Base-by-base conservation (phyloP, 1,140 invertebrate species). In the Leptopilina clavipes region DNA sequence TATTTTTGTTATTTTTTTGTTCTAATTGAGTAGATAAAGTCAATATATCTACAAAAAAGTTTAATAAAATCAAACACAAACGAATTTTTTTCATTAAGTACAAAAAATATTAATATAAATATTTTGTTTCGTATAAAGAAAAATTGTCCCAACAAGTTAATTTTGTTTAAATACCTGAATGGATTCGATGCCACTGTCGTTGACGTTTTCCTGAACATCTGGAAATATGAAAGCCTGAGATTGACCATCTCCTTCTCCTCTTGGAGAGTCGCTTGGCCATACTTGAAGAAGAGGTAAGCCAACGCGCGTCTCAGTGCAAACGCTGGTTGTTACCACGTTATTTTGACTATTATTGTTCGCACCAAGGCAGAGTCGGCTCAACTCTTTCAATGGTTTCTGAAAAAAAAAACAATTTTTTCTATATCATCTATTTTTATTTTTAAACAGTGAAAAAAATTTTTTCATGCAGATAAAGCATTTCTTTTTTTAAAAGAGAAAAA, bases 231-330 rank as follows among this genome's bases (percentile, higher is more conserved):
- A 95, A 73, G 92, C 93, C 81, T 93, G 93, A 7, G 92, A 93
- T 83, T 94, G 93, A 18, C 93, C 93, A 73, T 94, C 93, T 10
- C 92, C 92, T 81, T 94, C 93, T 77, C 93, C 93, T 73, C 93
- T 90, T 14, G 94, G 93, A 6, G 94, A 94, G 81, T 94, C 94
- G 88, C 92, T 93, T 71, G 92, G 92, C 92, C 92, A 93, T 89
- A 94, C 92, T 83, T 94, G 93, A 44, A 94, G 86, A 75, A 94
- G 83, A 7, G 93, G 93, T 77, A 94, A 87, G 22, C 86, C 89
- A 22, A 81, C 84, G 9, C 84, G 85, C 8, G 86, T 82, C 79
- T 89, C 89, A 44, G 78, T 81, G 73, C 83, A 82, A 75, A 88
- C 79, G 44, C 89, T 86, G 22, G 87, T 81, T 76, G 81, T 87